Base-by-base conservation (phyloP, 2,888 invertebrate species). In the Priocnemis perturbator region DNA sequence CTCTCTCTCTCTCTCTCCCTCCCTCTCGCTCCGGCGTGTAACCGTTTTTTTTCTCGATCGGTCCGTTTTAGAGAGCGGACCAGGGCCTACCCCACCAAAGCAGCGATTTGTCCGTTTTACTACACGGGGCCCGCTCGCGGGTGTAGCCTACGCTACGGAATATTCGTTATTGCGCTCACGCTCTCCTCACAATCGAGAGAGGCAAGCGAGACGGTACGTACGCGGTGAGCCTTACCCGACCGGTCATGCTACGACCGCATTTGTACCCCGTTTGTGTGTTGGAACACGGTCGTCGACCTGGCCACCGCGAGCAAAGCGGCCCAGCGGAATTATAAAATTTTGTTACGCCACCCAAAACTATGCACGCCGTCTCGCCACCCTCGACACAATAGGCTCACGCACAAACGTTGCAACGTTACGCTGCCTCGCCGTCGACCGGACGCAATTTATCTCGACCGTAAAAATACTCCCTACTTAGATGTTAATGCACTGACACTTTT, bases 31-130 rank as follows among this genome's bases (percentile, higher is more conserved):
- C 30, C 37, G 3, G 3, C 45, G 44, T 45, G 17, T 53, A 14
- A 44, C 61, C 20, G 53, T 60, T 61, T 64, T 52, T 65, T 67
- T 59, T 15, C 56, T 30, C 60, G 70, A 60, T 30, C 60, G 70
- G 60, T 67, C n/a, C n/a, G 15, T 66, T 71, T 64, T 68, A 71
- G 67, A 67, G 67, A 83, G 82, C 74, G 76, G 80, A 80, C 80
- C 81, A 75, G 84, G 78, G 78, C 83, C 84, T 84, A 84, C 80
- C 84, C 79, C 81, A 83, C 81, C 79, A 77, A 81, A 79, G 67
- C 63, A 73, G 65, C 74, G 73, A 73, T 78, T 81, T 76, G 71
- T 81, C 74, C 75, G 72, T 76, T 77, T 76, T 61, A 60, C 55
- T 57, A 60, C 44, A 20, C 44, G 45, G n/a, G n/a, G 37, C 58